phyloP scores from a whole-genome alignment of 2,797 vertebrate species.

The Somateria mollissima region DNA sequence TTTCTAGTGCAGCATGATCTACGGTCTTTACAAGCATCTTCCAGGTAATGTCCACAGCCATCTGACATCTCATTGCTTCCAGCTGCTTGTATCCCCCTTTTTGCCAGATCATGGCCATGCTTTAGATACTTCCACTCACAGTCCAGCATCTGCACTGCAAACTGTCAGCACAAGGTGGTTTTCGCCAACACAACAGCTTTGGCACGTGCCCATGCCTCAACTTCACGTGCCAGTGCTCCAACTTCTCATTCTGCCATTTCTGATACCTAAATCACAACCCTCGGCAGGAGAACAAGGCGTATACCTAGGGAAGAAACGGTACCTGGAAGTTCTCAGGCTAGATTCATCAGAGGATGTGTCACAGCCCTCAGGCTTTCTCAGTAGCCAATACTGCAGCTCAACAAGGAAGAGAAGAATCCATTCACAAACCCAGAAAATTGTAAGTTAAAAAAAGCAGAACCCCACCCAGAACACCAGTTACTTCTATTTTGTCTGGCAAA shows the following conservation, averaged over 20 bases:
- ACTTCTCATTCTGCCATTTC: neutral
- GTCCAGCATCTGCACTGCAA: neutral
- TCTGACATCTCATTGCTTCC: neutral
- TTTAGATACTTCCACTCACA: neutral
- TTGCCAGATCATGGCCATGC: accelerated
- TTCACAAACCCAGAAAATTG: constrained; percentile 54
- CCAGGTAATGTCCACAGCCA: neutral
- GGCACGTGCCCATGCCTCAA: neutral
- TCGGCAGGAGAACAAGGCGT: neutral
- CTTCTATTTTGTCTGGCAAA: constrained; percentile 64
- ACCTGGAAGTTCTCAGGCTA: neutral
- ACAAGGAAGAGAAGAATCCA: constrained; percentile 57
- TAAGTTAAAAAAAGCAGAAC: constrained; percentile 39
- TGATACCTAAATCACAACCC: neutral
- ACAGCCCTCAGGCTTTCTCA: neutral
- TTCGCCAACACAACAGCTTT: neutral
- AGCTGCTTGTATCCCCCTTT: neutral
- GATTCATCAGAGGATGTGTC: neutral
- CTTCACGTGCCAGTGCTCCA: no score
- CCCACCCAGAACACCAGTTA: constrained; percentile 38
- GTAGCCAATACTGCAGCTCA: neutral
- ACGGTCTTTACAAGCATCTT: neutral
- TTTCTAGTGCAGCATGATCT: neutral
- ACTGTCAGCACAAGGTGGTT: neutral
- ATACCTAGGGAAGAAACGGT: neutral